phyloP scores from a whole-genome alignment of 2,888 invertebrate genomes.

The Tetramorium bicarinatum region DNA sequence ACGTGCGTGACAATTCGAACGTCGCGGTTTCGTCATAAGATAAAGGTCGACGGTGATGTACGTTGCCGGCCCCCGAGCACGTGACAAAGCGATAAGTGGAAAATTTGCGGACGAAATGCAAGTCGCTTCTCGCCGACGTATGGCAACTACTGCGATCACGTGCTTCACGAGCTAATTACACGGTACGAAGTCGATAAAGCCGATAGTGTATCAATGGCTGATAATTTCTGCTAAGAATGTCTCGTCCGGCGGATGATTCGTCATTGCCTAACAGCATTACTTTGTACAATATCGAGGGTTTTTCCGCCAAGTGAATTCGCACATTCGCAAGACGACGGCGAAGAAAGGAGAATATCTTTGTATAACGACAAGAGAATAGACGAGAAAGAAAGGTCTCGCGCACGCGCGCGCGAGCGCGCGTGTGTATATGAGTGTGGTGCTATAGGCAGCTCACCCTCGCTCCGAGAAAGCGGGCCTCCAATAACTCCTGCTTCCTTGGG shows the following conservation, averaged over 20 bases:
- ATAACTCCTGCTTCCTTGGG: slow-evolving; percentile 99
- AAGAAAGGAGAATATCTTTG: slow-evolving; percentile 24
- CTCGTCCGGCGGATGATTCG: background rate
- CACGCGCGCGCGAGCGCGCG: background rate
- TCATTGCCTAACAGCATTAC: background rate
- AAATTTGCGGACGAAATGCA: slow-evolving; percentile 56
- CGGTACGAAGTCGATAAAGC: slow-evolving; percentile 36
- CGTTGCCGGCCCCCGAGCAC: slow-evolving; percentile 27
- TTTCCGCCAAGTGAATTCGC: background rate
- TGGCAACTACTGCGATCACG: slow-evolving; percentile 31
- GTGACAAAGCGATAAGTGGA: slow-evolving; percentile 61
- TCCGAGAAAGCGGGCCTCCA: slow-evolving; percentile 99
- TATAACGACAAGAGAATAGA: slow-evolving; percentile 36
- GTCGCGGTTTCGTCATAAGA: slow-evolving; percentile 46
- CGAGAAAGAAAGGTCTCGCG: slow-evolving; percentile 13
- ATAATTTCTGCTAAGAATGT: slow-evolving; percentile 22
- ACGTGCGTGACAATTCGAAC: slow-evolving; percentile 50
- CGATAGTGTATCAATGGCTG: slow-evolving; percentile 26
- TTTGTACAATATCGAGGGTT: background rate
- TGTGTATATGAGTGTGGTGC: no score
- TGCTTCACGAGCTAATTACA: slow-evolving; percentile 49
- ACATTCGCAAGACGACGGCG: background rate
- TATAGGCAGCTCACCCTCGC: slow-evolving; percentile 92
- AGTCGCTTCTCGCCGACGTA: background rate
- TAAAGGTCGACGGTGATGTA: slow-evolving; percentile 41